Evolutionary conservation across 2,113 vertebrate species (phyloP).

Genomic region (Galbula dea): DNA sequence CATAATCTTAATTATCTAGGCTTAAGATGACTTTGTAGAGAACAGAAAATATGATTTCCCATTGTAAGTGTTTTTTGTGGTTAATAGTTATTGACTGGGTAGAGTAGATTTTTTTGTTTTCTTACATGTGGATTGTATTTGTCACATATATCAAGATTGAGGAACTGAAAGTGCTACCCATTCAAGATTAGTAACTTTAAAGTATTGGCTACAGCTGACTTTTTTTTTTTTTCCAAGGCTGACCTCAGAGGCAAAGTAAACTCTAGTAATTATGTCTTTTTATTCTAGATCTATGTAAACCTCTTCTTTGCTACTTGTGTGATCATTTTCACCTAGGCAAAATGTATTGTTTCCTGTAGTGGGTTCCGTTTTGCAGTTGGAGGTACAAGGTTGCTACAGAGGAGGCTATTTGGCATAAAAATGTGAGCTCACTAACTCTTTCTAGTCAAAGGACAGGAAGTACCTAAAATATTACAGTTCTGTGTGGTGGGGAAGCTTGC

Average conservation of each 20-base stretch:
- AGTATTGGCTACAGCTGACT: background rate
- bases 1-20: background rate
- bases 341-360: background rate
- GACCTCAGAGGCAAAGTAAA: conserved; percentile 20
- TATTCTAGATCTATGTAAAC: conserved; percentile 22
- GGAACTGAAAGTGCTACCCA: conserved; percentile 56
- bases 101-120: conserved; percentile 36
- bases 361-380: background rate
- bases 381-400: background rate
- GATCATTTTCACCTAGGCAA: conserved; percentile 13
- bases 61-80: conserved; percentile 30
- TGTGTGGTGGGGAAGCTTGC: background rate
- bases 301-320: background rate
- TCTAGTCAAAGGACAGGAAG: background rate
- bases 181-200: conserved; percentile 40
- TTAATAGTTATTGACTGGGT: conserved; percentile 66
- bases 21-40: background rate
- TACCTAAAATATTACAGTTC: background rate
- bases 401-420: background rate
- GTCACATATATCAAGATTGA: conserved; percentile 34
- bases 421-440: background rate
- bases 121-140: conserved; percentile 57
- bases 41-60: conserved; percentile 45
- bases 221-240: conserved; percentile 23
- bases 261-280: background rate